A percentile compares a stretch with the other conserved stretches of the same genome.
phyloP scores from a whole-genome alignment of 1,140 invertebrate species.

The Subanguina moxae region DNA sequence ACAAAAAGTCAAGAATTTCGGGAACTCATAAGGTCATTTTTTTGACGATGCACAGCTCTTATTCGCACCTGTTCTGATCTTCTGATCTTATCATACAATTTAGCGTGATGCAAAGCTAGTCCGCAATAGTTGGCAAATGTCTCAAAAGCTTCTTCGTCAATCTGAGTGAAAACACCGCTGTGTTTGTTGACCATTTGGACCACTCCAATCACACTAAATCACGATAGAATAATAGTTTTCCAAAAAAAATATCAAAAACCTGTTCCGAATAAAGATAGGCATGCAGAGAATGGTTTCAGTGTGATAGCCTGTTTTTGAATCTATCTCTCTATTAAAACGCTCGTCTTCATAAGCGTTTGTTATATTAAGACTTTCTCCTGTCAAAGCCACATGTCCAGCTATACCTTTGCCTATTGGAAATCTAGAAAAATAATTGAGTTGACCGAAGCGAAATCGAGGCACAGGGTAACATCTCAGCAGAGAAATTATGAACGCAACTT shows the following conservation, averaged over 20 bases:
- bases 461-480: too few species aligned
- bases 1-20: too few species aligned
- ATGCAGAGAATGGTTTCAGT: conserved; percentile 77
- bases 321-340: conserved; percentile 79
- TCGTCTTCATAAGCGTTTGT: conserved; percentile 81
- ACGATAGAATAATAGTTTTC: not conserved
- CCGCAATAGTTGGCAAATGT: conserved; percentile 80
- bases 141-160: conserved; percentile 77
- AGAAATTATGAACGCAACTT: too few species aligned
- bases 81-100: conserved; percentile 77
- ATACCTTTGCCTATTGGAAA: conserved; percentile 93
- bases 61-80: conserved; percentile 69
- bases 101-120: conserved; percentile 76
- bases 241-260: conserved; percentile 1
- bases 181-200: conserved; percentile 83
- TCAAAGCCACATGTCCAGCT: conserved; percentile 89
- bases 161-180: conserved; percentile 68
- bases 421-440: conserved; percentile 59
- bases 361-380: conserved; percentile 75
- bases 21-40: too few species aligned
- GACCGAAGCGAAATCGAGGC: too few species aligned
- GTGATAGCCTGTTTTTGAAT: conserved; percentile 72
- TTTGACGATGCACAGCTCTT: too few species aligned
- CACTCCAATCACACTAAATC: conserved; percentile 71
- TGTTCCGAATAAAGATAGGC: conserved; percentile 72